Evolutionary conservation across 2,888 invertebrate genomes (phyloP), one percentile per base, ranked within the genome.

Genomic region (Craniophora ligustri): DNA sequence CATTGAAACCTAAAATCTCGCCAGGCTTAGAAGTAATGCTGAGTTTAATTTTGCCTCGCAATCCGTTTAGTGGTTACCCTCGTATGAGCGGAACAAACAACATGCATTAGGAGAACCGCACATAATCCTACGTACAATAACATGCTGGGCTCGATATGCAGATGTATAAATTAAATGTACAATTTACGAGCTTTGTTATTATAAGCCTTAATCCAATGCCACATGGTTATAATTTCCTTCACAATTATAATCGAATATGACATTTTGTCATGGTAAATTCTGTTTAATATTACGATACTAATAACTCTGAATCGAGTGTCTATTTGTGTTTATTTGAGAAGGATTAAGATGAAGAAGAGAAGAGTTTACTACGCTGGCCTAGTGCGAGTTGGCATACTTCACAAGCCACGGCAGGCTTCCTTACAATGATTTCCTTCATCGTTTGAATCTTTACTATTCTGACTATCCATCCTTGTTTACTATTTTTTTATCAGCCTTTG

Each of bases 51-150:
- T 47, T 21, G 31, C 28, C 16, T 19, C 14, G 6, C 15, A 74
- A 70, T 74, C 70, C 51, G 75, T 66, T 70, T 56, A 66, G 75
- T 41, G 75, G 71, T 61, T 8, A 0, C 38, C 13, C 44, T 23
- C 35, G 35, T 32, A 50, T 16, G 28, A 30, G 19, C 30, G 21
- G 18, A 51, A 70, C 69, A 73, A 53, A 61, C 49, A 61, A 39
- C 42, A 39, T 58, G 30, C 75, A 74, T 65, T 65, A 65, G 46
- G 16, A 41, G 32, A 5, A n/a, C 5, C 26, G n/a, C 5, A 2
- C 36, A 30, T 54, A 58, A 70, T 15, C 48, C 48, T 19, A n/a
- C n/a, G n/a, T 11, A 13, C 3, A 26, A n/a, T 34, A 15, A 5
- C 6, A 30, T 19, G 3, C n/a, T 19, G 13, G 8, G 30, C 13